Percentiles rank a stretch among this genome's conserved stretches.
Evolutionary conservation across 92 coral and sea anemone genomes (phyloP).

Genomic region (Parazoanthus darwini): DNA sequence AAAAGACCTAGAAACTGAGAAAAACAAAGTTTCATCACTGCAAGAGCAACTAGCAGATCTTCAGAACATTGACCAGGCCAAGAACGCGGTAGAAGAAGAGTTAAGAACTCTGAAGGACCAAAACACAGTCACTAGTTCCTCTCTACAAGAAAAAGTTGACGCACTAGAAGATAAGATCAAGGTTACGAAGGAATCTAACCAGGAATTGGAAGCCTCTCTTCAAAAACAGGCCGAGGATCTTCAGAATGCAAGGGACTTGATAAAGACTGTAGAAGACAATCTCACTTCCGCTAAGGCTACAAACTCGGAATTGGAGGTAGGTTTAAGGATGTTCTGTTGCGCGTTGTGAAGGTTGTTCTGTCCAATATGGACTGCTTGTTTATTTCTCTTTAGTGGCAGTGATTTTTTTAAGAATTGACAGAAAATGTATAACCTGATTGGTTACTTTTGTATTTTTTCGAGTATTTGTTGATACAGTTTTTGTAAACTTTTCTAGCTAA

Average conservation of each 20-base stretch:
- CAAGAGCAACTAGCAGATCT: slow-evolving; percentile 35
- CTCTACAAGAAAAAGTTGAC: slow-evolving; percentile 9
- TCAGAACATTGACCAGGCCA: slow-evolving; percentile 19
- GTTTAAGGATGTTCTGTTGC: neutral
- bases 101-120: slow-evolving; percentile 2
- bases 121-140: neutral
- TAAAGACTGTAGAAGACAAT: neutral
- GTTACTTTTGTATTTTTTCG: too few species aligned
- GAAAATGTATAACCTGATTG: too few species aligned
- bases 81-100: slow-evolving; percentile 10
- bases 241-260: neutral
- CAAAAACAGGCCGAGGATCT: slow-evolving; percentile 1
- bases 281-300: neutral
- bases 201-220: neutral
- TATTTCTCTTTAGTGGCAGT: too few species aligned
- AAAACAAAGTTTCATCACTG: slow-evolving; percentile 1
- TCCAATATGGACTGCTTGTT: too few species aligned
- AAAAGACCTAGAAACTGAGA: slow-evolving; percentile 42
- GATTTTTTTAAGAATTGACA: too few species aligned
- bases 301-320: slow-evolving; percentile 30
- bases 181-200: neutral
- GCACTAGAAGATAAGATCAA: slow-evolving; percentile 7
- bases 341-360: neutral
- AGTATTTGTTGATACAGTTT: too few species aligned
- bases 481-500: too few species aligned